phyloP scores from a whole-genome alignment of 2,113 vertebrate genomes.

The Sebastes schlegelii region DNA sequence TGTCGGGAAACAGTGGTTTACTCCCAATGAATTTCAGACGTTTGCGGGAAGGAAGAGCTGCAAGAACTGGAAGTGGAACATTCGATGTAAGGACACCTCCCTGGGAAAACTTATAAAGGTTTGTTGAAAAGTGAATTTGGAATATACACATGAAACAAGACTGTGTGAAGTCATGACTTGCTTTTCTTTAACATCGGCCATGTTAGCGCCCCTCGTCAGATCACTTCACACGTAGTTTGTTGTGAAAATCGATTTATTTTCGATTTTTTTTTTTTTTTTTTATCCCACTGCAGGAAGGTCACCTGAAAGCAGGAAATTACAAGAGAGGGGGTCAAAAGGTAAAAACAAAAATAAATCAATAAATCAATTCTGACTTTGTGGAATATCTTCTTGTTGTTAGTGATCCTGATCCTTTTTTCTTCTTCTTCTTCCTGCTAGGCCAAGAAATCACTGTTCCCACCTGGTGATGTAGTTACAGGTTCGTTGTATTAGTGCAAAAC shows the following conservation, averaged over 20 bases:
- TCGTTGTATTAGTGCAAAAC: constrained; percentile 13
- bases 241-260: neutral
- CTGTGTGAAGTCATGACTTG: neutral
- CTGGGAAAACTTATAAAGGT: constrained; percentile 76
- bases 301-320: constrained; percentile 33
- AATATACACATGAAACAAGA: neutral
- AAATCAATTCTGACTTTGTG: neutral
- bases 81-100: constrained; percentile 55
- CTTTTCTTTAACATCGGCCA: neutral
- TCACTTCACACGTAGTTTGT: neutral
- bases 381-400: neutral
- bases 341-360: neutral
- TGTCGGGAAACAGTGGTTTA: constrained; percentile 55
- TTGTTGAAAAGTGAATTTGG: neutral
- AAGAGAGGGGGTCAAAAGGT: constrained; percentile 25
- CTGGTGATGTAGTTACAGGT: constrained; percentile 29
- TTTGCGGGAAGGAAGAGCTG: constrained; percentile 45
- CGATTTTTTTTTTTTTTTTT: neutral
- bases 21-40: constrained; percentile 71
- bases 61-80: constrained; percentile 81
- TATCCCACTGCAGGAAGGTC: constrained; percentile 44
- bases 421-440: constrained; percentile 39
- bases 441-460: constrained; percentile 16
- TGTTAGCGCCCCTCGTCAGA: rapidly evolving
- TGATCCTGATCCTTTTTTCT: neutral